Conservation (phyloP, 2,797 vertebrate genomes). For the Hypotaenidia okinawae region DNA sequence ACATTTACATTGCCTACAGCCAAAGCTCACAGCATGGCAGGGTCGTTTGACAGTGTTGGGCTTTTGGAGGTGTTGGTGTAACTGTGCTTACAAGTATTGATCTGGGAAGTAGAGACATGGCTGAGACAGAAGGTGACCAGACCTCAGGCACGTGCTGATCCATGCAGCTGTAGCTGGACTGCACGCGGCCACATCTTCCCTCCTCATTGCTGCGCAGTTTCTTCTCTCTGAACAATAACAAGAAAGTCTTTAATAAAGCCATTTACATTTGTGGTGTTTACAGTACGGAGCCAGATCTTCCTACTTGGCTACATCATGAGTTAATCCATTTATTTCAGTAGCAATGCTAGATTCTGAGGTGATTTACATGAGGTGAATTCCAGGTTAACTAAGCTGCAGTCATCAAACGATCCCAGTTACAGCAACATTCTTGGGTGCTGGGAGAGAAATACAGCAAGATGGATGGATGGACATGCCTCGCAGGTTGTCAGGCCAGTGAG, state of each 20-base stretch:
- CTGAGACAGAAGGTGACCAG: neutral
- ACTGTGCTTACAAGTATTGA: neutral
- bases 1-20: neutral
- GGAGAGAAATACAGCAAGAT: neutral
- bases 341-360: neutral
- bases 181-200: neutral
- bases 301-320: neutral
- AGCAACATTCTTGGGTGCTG: neutral
- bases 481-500: neutral
- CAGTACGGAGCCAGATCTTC: neutral
- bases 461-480: neutral
- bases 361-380: neutral
- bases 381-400: neutral
- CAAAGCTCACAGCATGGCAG: neutral
- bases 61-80: neutral
- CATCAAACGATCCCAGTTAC: neutral
- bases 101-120: neutral
- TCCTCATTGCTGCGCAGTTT: neutral
- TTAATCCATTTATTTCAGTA: neutral
- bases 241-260: neutral
- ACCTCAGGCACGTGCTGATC: fast-evolving
- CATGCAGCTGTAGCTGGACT: neutral
- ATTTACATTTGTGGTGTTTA: neutral
- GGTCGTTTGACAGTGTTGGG: fast-evolving
- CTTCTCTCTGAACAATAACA: neutral